Conservation (phyloP, 2,888 invertebrate genomes). For the Alloplasta piceator region DNA sequence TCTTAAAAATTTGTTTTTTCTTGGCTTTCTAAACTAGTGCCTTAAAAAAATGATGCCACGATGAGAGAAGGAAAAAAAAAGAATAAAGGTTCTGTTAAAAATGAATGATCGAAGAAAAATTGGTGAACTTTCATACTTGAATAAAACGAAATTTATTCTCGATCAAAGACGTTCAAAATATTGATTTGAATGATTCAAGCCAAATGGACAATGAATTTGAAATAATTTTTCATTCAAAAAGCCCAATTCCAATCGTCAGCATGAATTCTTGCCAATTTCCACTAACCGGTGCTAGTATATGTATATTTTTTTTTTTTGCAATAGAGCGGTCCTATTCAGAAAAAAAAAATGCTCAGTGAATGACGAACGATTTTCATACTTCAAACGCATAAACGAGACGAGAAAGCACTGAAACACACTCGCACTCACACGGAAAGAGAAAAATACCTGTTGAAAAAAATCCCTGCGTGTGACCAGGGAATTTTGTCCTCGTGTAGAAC, state of each 20-base stretch:
- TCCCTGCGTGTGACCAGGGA: slow-evolving; percentile 42
- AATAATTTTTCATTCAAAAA: slow-evolving; percentile 26
- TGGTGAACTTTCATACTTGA: too few species aligned
- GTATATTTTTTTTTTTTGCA: slow-evolving; percentile 66
- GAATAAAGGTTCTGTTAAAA: too few species aligned
- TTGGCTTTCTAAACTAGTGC: too few species aligned
- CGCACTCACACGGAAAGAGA: slow-evolving; percentile 20
- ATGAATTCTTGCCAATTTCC: slow-evolving; percentile 43
- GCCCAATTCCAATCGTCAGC: neutral
- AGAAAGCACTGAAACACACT: slow-evolving; percentile 35
- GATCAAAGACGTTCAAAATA: too few species aligned
- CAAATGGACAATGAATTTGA: slow-evolving; percentile 3
- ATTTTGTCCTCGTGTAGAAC: slow-evolving; percentile 62
- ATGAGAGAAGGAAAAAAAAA: too few species aligned
- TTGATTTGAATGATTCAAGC: neutral
- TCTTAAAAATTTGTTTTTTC: too few species aligned
- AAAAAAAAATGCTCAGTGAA: slow-evolving; percentile 58
- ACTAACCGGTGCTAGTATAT: slow-evolving; percentile 57
- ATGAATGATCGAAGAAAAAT: too few species aligned
- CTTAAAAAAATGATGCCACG: too few species aligned
- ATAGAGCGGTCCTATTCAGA: slow-evolving; percentile 72
- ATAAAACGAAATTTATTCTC: too few species aligned
- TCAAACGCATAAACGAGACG: slow-evolving; percentile 32
- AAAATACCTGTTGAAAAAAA: slow-evolving; percentile 55
- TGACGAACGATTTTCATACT: slow-evolving; percentile 44